A percentile compares a stretch with the other conserved stretches of the same genome.
phyloP scores from a whole-genome alignment of 2,888 invertebrate species.

The Idaea aversata region DNA sequence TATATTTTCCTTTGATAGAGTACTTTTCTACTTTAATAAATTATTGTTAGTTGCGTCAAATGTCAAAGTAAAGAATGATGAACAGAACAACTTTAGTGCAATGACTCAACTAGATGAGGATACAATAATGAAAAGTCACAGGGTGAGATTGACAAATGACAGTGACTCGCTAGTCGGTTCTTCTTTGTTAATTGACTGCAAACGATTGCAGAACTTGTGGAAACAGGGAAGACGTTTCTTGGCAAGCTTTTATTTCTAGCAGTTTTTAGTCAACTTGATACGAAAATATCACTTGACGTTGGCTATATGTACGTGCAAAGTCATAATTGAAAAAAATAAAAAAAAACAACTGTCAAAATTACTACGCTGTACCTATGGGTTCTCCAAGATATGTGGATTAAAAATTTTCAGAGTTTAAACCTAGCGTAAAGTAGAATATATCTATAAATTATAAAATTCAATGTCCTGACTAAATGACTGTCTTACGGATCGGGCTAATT shows the following conservation, averaged over 20 bases:
- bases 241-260: neutral
- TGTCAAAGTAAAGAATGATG: slow-evolving; percentile 2
- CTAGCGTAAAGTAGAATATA: no score
- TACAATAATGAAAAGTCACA: neutral
- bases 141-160: slow-evolving; percentile 2
- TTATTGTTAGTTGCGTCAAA: neutral
- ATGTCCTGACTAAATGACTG: no score
- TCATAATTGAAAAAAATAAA: no score
- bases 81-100: neutral
- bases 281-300: no score
- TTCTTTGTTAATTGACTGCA: neutral
- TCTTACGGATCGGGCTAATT: no score
- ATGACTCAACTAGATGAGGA: neutral
- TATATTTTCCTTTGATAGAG: no score
- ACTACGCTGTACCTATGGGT: no score
- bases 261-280: neutral
- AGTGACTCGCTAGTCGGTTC: slow-evolving; percentile 6
- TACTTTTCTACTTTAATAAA: neutral
- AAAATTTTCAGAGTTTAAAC: no score
- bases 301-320: no score
- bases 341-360: no score
- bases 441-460: no score
- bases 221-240: neutral
- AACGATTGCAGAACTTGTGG: neutral
- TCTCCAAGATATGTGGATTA: no score